These are phyloP conservation scores for Azorinus chamasolen DNA, from an alignment of 2,888 invertebrate species.

Conservation along the genomic window DNA sequence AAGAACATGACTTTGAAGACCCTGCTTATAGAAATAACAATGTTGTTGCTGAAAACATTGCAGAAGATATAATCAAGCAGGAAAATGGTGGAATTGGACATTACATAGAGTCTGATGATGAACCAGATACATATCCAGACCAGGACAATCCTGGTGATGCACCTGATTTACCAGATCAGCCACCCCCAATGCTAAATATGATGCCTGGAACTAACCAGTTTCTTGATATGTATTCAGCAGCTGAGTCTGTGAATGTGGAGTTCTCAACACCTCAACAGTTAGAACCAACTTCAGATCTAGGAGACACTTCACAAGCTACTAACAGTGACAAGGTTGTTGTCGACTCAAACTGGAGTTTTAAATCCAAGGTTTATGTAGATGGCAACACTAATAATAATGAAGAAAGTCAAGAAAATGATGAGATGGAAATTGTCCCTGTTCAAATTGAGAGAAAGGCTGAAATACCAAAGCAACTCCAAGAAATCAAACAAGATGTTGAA, in stretches of 20 bases:
- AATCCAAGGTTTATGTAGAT: conserved; percentile 16
- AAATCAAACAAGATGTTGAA: conserved; percentile 23
- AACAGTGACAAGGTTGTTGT: background rate
- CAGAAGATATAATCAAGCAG: conserved; percentile 49
- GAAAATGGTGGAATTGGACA: conserved; percentile 47
- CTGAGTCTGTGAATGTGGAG: background rate
- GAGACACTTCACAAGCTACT: background rate
- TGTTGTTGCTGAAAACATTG: conserved; percentile 53
- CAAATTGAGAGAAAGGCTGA: conserved; percentile 42
- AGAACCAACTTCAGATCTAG: background rate
- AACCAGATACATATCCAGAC: conserved; percentile 56
- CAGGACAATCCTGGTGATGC: conserved; percentile 44
- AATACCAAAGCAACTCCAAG: conserved; percentile 30
- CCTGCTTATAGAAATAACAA: conserved; percentile 28
- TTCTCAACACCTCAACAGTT: background rate
- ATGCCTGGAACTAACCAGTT: conserved; percentile 10
- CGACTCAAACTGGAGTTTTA: conserved; percentile 54
- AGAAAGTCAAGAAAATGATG: conserved; percentile 3
- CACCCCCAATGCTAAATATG: conserved; percentile 39
- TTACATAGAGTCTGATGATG: conserved; percentile 61
- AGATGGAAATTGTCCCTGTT: conserved; percentile 43
- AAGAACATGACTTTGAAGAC: conserved; percentile 46
- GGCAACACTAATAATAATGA: background rate
- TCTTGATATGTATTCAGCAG: background rate
- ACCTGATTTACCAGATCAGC: conserved; percentile 51